A percentile compares a stretch with the other conserved stretches of the same genome.
phyloP scores from a whole-genome alignment of 2,797 vertebrate species.

The Melanotaenia maccullochi region DNA sequence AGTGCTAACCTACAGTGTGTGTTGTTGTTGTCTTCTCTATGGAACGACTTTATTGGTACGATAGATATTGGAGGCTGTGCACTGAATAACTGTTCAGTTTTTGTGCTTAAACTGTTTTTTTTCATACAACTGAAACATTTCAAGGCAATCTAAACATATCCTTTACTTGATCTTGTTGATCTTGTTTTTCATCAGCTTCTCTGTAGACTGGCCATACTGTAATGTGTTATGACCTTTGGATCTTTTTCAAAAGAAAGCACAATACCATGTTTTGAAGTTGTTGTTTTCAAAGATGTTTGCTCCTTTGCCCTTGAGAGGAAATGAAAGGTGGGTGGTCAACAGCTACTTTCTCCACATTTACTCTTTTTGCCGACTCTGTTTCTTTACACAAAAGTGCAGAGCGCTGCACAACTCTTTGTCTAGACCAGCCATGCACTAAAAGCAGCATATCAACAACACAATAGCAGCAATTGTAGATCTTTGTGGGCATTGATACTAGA shows the following conservation, averaged over 20 bases:
- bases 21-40: neutral
- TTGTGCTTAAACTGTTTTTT: neutral
- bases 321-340: slow-evolving; percentile 42
- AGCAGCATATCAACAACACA: slow-evolving; percentile 14
- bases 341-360: slow-evolving; percentile 20
- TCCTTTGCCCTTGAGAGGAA: slow-evolving; percentile 59
- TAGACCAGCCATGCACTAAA: slow-evolving; percentile 11
- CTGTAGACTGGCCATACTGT: neutral
- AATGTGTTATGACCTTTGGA: slow-evolving; percentile 17
- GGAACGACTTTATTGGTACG: neutral
- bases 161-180: neutral
- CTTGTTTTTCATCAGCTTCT: slow-evolving; percentile 13
- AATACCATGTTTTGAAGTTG: slow-evolving; percentile 24
- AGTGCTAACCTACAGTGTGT: neutral
- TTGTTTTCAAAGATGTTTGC: slow-evolving; percentile 41
- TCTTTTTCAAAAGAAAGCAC: slow-evolving; percentile 32
- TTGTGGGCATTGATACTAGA: slow-evolving; percentile 8
- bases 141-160: neutral
- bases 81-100: neutral
- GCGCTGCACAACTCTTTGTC: slow-evolving; percentile 8
- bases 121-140: slow-evolving; percentile 3
- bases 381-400: slow-evolving; percentile 12
- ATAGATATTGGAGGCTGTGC: neutral
- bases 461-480: slow-evolving; percentile 19
- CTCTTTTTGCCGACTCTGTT: slow-evolving; percentile 12